A percentile compares a stretch with the other conserved stretches of the same genome.
phyloP scores from a whole-genome alignment of 2,888 invertebrate species.

The Carabus problematicus region DNA sequence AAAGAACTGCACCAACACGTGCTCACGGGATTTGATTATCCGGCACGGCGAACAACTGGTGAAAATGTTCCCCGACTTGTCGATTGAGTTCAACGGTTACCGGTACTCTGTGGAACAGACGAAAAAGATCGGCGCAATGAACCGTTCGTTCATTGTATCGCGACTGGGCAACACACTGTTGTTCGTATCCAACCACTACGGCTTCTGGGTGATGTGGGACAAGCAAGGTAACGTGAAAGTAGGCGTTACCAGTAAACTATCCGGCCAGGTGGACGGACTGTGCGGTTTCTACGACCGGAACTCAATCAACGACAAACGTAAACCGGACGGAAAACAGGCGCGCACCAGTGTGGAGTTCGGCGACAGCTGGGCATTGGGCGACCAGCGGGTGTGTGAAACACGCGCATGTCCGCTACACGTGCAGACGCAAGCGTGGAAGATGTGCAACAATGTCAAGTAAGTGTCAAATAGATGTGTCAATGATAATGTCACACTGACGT shows the following conservation, averaged over 20 bases:
- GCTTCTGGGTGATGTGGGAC: conserved; percentile 78
- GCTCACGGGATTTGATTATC: conserved; percentile 70
- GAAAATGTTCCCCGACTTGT: conserved; percentile 68
- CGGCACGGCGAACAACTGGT: conserved; percentile 67
- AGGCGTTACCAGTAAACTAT: conserved; percentile 70
- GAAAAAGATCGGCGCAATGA: conserved; percentile 67
- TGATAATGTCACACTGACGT: not conserved
- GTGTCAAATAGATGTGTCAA: not conserved
- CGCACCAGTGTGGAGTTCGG: conserved; percentile 75
- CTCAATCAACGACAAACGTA: conserved; percentile 71
- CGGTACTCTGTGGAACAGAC: conserved; percentile 67
- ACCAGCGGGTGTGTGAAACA: conserved; percentile 65
- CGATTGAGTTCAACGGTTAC: conserved; percentile 73
- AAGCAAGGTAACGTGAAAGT: conserved; percentile 65
- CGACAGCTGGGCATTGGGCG: conserved; percentile 74
- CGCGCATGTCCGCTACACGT: conserved; percentile 68
- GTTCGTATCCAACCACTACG: conserved; percentile 73
- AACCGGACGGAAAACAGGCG: conserved; percentile 71
- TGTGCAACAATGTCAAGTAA: conserved; percentile 74
- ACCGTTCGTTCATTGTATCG: conserved; percentile 71
- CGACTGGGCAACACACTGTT: conserved; percentile 73
- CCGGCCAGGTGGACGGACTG: conserved; percentile 75
- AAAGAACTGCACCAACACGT: conserved; percentile 68
- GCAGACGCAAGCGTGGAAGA: conserved; percentile 70
- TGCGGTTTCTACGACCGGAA: conserved; percentile 80